A percentile compares a stretch with the other conserved stretches of the same genome.
Conservation (phyloP, 1,140 invertebrate genomes). For the Drosophila nasuta region DNA sequence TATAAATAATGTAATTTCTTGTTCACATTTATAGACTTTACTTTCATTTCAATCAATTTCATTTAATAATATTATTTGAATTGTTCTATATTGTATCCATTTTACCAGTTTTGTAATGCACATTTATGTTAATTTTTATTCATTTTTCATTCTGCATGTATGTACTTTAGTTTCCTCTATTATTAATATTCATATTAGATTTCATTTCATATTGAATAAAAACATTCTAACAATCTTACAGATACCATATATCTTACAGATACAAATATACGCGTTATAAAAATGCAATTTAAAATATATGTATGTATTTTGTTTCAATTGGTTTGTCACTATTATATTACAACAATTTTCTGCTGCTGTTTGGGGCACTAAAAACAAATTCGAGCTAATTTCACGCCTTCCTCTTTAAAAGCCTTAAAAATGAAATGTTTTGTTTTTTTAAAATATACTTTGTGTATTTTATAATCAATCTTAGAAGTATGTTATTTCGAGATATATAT, state of each 20-base stretch:
- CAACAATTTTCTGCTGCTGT: conserved; percentile 18
- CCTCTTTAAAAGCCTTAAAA: conserved; percentile 56
- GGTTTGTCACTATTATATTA: conserved; percentile 14
- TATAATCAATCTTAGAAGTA: conserved; percentile 31
- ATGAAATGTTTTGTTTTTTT: conserved; percentile 1
- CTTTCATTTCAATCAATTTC: conserved; percentile 27
- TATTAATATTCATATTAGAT: background rate
- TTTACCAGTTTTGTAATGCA: conserved; percentile 70
- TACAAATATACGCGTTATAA: conserved; percentile 63
- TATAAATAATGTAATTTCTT: conserved; percentile 49
- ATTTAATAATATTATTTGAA: conserved; percentile 52
- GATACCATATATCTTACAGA: conserved; percentile 46
- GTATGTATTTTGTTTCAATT: background rate
- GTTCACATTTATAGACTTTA: conserved; percentile 55
- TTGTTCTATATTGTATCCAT: conserved; percentile 74
- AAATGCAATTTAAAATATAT: conserved; percentile 74
- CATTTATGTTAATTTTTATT: conserved; percentile 49
- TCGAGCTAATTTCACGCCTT: conserved; percentile 49
- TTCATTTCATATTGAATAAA: conserved; percentile 48
- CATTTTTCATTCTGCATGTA: background rate
- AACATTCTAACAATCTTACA: conserved; percentile 61
- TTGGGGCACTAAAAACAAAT: conserved; percentile 64
- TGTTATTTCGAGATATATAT: conserved; percentile 16
- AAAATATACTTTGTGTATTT: conserved; percentile 28
- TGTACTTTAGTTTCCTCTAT: background rate